Evolutionary conservation across 2,113 vertebrate genomes (phyloP), one percentile per base, ranked within the genome.

Genomic region (Probosciger aterrimus): DNA sequence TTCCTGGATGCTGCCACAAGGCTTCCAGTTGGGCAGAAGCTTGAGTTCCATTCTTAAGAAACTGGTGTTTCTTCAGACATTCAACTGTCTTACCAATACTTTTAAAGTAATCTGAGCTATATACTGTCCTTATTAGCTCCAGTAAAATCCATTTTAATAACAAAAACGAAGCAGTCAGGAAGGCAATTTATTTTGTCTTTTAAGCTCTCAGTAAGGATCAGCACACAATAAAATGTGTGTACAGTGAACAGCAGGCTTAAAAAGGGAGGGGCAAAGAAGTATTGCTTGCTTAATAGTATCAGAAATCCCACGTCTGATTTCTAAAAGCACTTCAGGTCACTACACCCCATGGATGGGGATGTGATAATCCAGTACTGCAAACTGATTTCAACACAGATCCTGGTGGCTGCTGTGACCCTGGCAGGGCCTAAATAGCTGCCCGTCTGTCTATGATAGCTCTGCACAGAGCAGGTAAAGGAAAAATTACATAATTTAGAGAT

Each of bases 341-440:
- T 53, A 18, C 37, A 70, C 1, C 19, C 14, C 3, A 60, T 47
- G 22, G 5, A 1, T 60, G 33, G 39, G 11, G 35, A 76, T 64
- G 44, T 39, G 37, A 53, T 46, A 62, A 68, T 47, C 19, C 4
- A 10, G 39, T 33, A 15, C 28, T 14, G 19, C 84, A 46, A 20
- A 68, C 15, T 24, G 64, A 19, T 22, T 46, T 37, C 43, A 55
- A 10, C 31, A 44, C 70, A 12, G 22, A 27, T 24, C 20, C 20
- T 0, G 0, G 43, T 20, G n/a, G 37, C 59, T 69, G 33, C 35
- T 35, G 17, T 0, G 0, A n/a, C 35, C 17, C 35, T 5, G 39
- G 2, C 17, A 43, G 7, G 11, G 31, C 59, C 82, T 47, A 25
- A 85, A 71, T 23, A 90, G 22, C 37, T 93, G 74, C 37, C 49